These are phyloP conservation scores for Antechinus stuartii DNA, from an alignment of 2,113 vertebrate genomes.

Conservation along the genomic window DNA sequence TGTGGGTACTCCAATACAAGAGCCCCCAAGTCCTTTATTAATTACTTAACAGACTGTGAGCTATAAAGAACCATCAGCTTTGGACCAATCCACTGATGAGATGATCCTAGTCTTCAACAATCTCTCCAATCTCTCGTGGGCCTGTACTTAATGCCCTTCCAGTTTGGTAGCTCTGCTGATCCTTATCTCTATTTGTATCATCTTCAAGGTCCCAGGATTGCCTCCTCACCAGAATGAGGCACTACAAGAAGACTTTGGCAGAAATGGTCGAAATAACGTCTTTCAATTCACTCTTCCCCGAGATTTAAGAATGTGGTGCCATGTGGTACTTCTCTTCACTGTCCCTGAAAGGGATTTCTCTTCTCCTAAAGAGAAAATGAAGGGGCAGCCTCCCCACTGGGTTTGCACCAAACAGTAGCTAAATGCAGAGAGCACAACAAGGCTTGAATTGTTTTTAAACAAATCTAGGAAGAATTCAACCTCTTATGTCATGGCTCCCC, in stretches of 20 bases:
- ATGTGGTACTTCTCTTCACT: not conserved
- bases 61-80: not conserved
- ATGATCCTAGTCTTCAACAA: not conserved
- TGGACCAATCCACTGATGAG: not conserved
- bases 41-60: not conserved
- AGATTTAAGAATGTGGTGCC: not conserved
- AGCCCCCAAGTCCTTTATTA: not conserved
- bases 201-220: not conserved
- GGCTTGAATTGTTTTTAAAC: not conserved
- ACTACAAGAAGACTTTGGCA: not conserved
- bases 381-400: not conserved
- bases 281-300: not conserved
- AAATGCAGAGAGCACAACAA: not conserved
- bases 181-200: not conserved
- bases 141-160: not conserved
- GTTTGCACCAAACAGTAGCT: not conserved
- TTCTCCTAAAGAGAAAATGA: slow-evolving; percentile 26
- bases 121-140: not conserved
- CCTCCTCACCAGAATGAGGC: not conserved
- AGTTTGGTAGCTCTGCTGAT: not conserved
- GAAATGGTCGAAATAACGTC: not conserved
- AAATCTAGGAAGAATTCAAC: not conserved
- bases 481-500: not conserved
- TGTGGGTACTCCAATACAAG: not conserved
- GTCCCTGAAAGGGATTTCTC: not conserved